Evolutionary conservation across 2,797 vertebrate species (phyloP).

Genomic region (Chelon labrosus): DNA sequence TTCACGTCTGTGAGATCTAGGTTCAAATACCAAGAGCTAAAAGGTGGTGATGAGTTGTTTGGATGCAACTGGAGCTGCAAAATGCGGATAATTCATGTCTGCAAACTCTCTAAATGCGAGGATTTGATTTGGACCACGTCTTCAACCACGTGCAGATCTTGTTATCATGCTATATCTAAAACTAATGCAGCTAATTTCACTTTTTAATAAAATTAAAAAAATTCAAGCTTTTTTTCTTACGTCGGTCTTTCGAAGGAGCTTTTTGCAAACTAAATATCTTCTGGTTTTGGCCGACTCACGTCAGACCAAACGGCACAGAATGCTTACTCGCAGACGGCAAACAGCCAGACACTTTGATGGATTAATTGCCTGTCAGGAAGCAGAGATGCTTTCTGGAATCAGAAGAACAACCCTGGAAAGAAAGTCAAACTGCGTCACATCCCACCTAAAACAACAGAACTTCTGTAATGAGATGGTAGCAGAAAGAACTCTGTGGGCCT

Average conservation of each 20-base stretch:
- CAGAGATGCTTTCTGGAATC: constrained; percentile 4
- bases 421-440: neutral
- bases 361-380: neutral
- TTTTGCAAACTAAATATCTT: neutral
- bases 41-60: too few relatives aligned
- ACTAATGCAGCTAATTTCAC: neutral
- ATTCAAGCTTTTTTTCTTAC: too few relatives aligned
- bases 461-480: neutral
- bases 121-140: too few relatives aligned
- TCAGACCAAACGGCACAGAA: neutral
- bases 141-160: too few relatives aligned
- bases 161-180: neutral
- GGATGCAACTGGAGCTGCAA: too few relatives aligned
- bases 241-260: neutral
- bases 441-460: neutral
- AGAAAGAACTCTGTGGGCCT: neutral
- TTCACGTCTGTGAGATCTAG: too few relatives aligned
- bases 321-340: neutral
- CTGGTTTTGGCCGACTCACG: neutral
- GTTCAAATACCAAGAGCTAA: too few relatives aligned
- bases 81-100: too few relatives aligned
- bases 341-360: constrained; percentile 1
- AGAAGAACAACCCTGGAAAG: neutral
- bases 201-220: neutral
- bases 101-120: too few relatives aligned